Percentiles rank a stretch among this genome's conserved stretches.
phyloP scores from a whole-genome alignment of 1,140 invertebrate genomes.

The Triops longicaudatus region DNA sequence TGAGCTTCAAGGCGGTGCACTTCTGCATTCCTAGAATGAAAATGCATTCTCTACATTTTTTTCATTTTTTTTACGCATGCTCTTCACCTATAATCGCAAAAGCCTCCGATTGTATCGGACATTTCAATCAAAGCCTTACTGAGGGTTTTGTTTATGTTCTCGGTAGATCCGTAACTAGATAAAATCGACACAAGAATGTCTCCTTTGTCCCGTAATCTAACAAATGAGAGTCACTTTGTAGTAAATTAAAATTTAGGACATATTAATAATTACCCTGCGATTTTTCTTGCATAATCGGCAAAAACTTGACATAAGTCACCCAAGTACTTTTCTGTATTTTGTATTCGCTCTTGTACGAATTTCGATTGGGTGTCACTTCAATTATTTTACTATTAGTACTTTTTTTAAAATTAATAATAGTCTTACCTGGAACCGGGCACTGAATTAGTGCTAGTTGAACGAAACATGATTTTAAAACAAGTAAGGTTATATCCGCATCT shows the following conservation, averaged over 20 bases:
- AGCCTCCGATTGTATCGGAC: conserved; percentile 2
- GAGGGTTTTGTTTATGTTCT: conserved; percentile 26
- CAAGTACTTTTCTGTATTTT: conserved; percentile 24
- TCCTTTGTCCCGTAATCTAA: conserved; percentile 24
- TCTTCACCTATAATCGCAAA: conserved; percentile 25
- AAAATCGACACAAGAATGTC: conserved; percentile 21
- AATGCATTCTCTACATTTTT: not conserved
- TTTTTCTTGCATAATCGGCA: conserved; percentile 22
- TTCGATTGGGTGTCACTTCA: conserved; percentile 22
- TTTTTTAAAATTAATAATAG: not conserved
- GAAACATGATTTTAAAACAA: conserved; percentile 21
- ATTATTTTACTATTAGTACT: not conserved
- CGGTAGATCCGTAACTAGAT: conserved; percentile 17
- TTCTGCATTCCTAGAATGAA: conserved; percentile 18
- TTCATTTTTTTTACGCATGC: too few species aligned
- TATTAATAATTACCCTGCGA: conserved; percentile 17
- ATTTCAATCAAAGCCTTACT: conserved; percentile 21
- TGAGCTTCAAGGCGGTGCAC: conserved; percentile 21
- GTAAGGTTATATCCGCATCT: not conserved
- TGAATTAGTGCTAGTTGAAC: conserved; percentile 22
- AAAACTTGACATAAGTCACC: conserved; percentile 23
- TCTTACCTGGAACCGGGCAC: conserved; percentile 24
- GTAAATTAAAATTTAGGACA: not conserved
- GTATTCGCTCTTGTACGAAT: conserved; percentile 20
- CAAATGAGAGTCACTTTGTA: not conserved